These are phyloP conservation scores for Harpegnathos saltator DNA, from an alignment of 1,140 invertebrate genomes.

Conservation along the genomic window DNA sequence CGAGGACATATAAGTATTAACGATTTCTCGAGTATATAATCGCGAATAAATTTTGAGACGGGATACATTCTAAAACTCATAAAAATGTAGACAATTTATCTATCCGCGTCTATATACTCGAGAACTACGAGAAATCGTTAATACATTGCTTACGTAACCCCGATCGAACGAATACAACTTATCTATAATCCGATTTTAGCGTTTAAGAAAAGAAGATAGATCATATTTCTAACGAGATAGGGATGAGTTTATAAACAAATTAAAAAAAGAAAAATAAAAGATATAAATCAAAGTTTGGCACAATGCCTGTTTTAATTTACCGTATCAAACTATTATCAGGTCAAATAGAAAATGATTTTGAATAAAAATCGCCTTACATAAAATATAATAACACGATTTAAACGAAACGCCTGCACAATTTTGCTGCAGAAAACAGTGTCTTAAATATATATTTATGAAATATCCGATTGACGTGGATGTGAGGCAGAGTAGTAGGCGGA, in stretches of 20 bases:
- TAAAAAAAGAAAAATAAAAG: too few species aligned
- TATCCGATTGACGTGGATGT: neutral
- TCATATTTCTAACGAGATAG: neutral
- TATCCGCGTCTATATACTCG: too few species aligned
- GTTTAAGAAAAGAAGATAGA: neutral
- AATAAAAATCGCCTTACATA: neutral
- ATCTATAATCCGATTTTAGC: neutral
- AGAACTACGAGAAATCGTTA: conserved; percentile 5
- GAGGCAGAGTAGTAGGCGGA: conserved; percentile 11
- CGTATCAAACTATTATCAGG: neutral
- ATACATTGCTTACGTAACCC: neutral
- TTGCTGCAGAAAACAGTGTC: neutral
- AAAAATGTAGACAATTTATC: too few species aligned
- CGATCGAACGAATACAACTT: neutral
- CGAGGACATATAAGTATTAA: too few species aligned
- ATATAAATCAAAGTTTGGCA: conserved; percentile 1
- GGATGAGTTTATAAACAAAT: neutral
- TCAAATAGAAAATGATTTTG: neutral
- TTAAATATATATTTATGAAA: neutral
- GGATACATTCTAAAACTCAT: too few species aligned
- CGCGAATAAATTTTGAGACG: neutral
- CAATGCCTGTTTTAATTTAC: neutral
- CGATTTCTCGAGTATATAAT: too few species aligned
- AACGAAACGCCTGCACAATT: neutral
- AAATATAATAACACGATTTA: neutral